Evolutionary conservation across 2,888 invertebrate species (phyloP), one percentile per base, ranked within the genome.

Genomic region (Lasioglossum lativentre): DNA sequence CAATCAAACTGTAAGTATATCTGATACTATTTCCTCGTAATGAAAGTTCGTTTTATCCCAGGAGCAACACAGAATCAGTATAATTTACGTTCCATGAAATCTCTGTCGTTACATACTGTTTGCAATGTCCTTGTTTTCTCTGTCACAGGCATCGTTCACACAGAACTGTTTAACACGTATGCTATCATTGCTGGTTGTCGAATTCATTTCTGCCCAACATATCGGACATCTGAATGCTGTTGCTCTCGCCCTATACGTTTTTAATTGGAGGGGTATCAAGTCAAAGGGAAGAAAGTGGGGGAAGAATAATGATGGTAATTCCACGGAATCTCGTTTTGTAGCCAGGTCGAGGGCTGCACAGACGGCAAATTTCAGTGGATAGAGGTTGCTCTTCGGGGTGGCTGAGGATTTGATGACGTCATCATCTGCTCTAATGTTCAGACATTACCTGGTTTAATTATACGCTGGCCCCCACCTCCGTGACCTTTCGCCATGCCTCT

Each of bases 401-500:
- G 66, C 38, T 68, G 82, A 63, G 85, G 90, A 89, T 90, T 90
- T 93, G 91, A 93, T 92, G 92, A 93, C 92, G 91, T 92, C 93
- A 90, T 93, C 93, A 93, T 92, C 93, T 92, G 88, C 90, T 91
- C 91, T 93, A 93, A 93, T 92, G 92, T 88, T 90, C 88, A 85
- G 84, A 88, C 93, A 92, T 93, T 93, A 93, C 90, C 82, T 85
- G 87, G 89, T 93, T 92, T 92, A 93, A 93, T 93, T 93, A 93
- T 93, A 93, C 91, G 86, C 75, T 83, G 80, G 4, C 45, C 45
- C 85, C 82, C 72, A 45, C 70, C 85, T 79, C 85, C 86, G 73
- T 80, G 82, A 73, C 80, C 82, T 75, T 88, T 81, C 83, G 77
- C 86, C 84, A 80, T 89, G 83, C 74, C 82, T 59, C 75, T 74